Conservation (phyloP, 64 coral and sea anemone genomes). For the Hydrozoanthus tunicans region DNA sequence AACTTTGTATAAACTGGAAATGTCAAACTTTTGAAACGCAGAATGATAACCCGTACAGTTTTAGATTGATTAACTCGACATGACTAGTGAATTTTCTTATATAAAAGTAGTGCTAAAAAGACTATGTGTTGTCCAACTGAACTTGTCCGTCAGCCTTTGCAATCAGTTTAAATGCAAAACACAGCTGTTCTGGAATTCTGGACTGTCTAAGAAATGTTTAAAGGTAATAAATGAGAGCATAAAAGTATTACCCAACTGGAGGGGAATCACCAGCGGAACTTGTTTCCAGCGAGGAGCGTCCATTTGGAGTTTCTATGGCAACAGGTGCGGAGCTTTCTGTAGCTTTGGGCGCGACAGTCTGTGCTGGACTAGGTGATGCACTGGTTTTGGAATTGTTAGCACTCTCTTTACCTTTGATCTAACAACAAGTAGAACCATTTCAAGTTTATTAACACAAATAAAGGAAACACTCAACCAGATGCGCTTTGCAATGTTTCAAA, state of each 20-base stretch:
- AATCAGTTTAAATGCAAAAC: not conserved
- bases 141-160: no score
- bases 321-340: constrained; percentile 49
- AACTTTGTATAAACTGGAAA: no score
- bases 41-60: no score
- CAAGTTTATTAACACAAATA: no score
- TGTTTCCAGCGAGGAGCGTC: constrained; percentile 64
- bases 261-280: constrained; percentile 48
- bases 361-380: constrained; percentile 50
- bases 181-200: not conserved
- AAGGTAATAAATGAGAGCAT: not conserved
- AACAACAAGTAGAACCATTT: not conserved
- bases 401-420: constrained; percentile 52
- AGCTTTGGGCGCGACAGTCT: constrained; percentile 36
- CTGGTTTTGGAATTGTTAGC: constrained; percentile 47
- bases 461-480: not conserved
- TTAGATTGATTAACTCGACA: no score
- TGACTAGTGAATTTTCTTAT: no score
- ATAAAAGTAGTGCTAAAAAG: no score
- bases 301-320: constrained; percentile 61
- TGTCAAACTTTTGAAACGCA: no score
- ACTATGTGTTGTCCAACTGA: no score
- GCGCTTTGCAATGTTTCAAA: not conserved
- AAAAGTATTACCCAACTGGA: not conserved
- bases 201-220: not conserved